Base-by-base conservation (phyloP, 2,888 invertebrate species). In the Calameuta idolon region DNA sequence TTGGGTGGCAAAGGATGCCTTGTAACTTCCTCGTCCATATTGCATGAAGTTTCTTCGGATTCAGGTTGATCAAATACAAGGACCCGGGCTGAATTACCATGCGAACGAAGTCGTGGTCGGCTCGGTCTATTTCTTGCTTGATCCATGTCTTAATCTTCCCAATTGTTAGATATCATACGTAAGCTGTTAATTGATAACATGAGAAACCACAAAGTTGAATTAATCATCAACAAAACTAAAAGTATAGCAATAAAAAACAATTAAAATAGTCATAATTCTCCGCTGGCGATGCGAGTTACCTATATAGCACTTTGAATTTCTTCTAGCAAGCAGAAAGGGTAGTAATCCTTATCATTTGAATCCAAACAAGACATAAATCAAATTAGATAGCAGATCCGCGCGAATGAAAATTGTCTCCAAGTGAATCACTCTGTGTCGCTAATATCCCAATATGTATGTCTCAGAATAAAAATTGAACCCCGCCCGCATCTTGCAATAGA, bases 51-150 rank as follows among this genome's bases (percentile, higher is more conserved):
- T 81, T 91, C 90, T 86, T 94, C 94, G 79, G 93, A 92, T 89
- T 95, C 94, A 76, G 94, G 93, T 92, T 96, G 96, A 91, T 96
- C 96, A 90, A 96, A 96, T 86, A 95, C 94, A 86, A 96, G 93
- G 85, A 96, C 95, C 91, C 96, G 94, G 77, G 96, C 96, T 82
- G 96, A 95, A 92, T 96, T 91, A 40, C 90, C 89, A 77, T 91
- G 89, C 3, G 91, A 88, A 75, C 91, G 88, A 73, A 91, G 86
- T 78, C 91, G 90, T 55, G 91, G 90, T 78, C 91, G 90, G 76
- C 91, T 91, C 23, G 90, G 91, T 83, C 91, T 87, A 79, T 89
- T 91, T 76, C 86, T 89, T 33, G 88, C 83, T 75, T 88, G 91
- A 86, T 91, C 91, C 91, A 91, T 90, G 73, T 77, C 37, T 55